Evolutionary conservation across 2,888 invertebrate genomes (phyloP).

Genomic region (Microchrysa polita): DNA sequence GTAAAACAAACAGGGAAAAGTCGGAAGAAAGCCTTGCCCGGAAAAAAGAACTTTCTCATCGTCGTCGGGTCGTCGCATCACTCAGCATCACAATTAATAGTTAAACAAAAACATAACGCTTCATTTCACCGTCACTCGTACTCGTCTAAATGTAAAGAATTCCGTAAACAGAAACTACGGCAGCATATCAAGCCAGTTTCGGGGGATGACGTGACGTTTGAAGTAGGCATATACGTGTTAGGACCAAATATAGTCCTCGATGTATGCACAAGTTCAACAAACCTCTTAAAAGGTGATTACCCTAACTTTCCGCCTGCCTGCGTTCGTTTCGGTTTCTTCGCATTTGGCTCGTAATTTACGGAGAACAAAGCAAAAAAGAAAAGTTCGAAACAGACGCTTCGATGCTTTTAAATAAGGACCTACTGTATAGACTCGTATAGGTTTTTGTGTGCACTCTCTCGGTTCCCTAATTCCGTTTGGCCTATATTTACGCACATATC

Average conservation of each 20-base stretch:
- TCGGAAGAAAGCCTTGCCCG: not conserved
- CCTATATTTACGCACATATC: too few relatives aligned
- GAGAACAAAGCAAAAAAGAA: too few relatives aligned
- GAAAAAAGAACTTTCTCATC: not conserved
- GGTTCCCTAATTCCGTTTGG: not conserved
- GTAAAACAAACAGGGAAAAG: not conserved
- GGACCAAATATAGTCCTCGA: not conserved
- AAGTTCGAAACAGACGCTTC: conserved; percentile 1
- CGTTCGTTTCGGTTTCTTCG: not conserved
- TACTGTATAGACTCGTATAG: not conserved
- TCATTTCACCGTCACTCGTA: conserved; percentile 26
- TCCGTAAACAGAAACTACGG: conserved; percentile 18
- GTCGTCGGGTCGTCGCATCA: not conserved
- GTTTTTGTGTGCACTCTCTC: not conserved
- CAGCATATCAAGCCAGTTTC: conserved; percentile 10
- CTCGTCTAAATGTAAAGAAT: too few relatives aligned
- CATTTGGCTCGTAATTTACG: not conserved
- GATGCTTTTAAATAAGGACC: not conserved
- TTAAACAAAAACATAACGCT: conserved; percentile 20
- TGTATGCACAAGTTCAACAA: conserved; percentile 38
- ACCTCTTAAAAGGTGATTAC: conserved; percentile 43
- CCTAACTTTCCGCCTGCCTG: conserved; percentile 25
- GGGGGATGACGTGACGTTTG: conserved; percentile 7
- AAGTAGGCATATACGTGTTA: conserved; percentile 12
- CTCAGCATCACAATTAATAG: conserved; percentile 25